Evolutionary conservation across 1,140 invertebrate genomes (phyloP), one percentile per base, ranked within the genome.

Genomic region (Cheumatopsyche charites): DNA sequence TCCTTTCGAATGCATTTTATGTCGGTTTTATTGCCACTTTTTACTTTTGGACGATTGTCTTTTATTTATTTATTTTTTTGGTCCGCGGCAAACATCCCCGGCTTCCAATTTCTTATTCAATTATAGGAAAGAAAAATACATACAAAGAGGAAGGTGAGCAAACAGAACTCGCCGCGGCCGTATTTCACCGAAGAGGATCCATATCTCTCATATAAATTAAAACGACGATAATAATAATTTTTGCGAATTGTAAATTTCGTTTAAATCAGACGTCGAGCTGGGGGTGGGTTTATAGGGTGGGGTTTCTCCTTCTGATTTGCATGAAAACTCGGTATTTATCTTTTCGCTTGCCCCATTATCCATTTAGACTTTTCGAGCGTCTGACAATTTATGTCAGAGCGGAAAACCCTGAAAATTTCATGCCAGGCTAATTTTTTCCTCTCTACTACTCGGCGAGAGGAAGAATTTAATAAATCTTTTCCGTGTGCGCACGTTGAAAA

Each of bases 271-370:
- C n/a, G 43, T 3, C n/a, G n/a, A n/a, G n/a, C n/a, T n/a, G n/a
- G n/a, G 55, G 13, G 63, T 1, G 29, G 29, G 29, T 3, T 36
- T 3, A 4, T 3, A 9, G 9, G 29, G 29, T 4, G 29, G 29
- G 9, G 29, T 36, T 36, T 36, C 29, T 36, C 29, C 43, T 66
- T 58, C 55, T 66, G 63, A 66, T 66, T 66, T 49, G 63, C 63
- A 66, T 66, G 63, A 66, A 66, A 66, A 66, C 25, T 66, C 36
- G 63, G 45, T 66, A 66, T 66, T 66, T 66, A 66, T 66, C 63
- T 66, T 66, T 49, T 42, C 45, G 63, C 55, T 49, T 26, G 63
- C 42, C 63, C 63, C 42, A 47, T 66, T 66, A 66, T 66, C 42
- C 63, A 66, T 66, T 66, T 41, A 49, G 45, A 42, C 63, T 47